These are phyloP conservation scores for Paralinhomoeus sp. DNA, from an alignment of 2,888 invertebrate genomes.

Conservation along the genomic window DNA sequence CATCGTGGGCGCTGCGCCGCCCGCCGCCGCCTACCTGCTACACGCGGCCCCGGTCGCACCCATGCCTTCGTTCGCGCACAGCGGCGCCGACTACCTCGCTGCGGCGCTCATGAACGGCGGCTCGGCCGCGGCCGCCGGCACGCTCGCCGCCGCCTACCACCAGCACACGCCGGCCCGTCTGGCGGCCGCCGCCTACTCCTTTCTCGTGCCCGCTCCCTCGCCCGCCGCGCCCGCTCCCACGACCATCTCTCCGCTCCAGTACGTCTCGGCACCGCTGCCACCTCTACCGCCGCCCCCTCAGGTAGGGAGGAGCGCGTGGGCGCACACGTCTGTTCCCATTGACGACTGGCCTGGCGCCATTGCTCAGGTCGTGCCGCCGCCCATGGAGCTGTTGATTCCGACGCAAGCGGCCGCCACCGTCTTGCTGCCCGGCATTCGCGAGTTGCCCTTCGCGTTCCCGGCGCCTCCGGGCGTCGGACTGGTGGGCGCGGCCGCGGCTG, in stretches of 20 bases:
- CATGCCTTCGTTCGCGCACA: not conserved
- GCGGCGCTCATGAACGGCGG: too few relatives aligned
- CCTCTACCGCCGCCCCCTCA: not conserved
- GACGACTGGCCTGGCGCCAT: too few relatives aligned
- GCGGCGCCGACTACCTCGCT: not conserved
- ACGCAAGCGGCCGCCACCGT: too few relatives aligned
- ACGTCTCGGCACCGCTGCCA: not conserved
- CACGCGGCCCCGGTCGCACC: not conserved
- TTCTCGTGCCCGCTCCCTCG: not conserved
- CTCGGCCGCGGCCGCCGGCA: not conserved
- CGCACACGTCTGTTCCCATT: too few relatives aligned
- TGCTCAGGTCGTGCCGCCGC: not conserved
- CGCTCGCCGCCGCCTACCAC: not conserved
- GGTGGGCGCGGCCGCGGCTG: not conserved
- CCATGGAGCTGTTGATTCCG: not conserved
- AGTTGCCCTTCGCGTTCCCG: not conserved
- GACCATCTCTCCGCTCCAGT: not conserved
- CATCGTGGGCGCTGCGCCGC: not conserved
- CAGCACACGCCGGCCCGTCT: not conserved
- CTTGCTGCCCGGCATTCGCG: not conserved
- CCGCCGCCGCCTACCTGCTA: not conserved
- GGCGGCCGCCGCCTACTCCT: not conserved
- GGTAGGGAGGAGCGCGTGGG: not conserved
- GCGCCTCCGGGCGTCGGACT: not conserved
- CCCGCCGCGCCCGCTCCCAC: not conserved